Percentiles rank a stretch among this genome's conserved stretches.
Conservation (phyloP, 92 coral and sea anemone genomes). For the Porites divaricata region DNA sequence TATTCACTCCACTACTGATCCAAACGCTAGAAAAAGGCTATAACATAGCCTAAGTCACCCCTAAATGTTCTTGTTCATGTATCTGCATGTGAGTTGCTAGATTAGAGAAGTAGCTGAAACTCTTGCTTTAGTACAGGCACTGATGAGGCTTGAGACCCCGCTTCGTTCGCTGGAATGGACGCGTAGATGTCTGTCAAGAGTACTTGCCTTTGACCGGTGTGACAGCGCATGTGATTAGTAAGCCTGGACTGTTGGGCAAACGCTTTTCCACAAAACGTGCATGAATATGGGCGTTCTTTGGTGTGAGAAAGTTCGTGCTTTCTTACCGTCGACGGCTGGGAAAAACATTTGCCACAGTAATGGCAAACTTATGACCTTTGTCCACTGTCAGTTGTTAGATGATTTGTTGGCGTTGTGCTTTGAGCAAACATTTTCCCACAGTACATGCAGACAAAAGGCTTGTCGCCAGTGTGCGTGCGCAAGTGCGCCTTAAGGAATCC, state of each 20-base stretch:
- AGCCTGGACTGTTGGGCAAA: conserved; percentile 69
- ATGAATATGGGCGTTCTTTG: conserved; percentile 67
- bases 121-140: conserved; percentile 36
- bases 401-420: conserved; percentile 76
- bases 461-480: conserved; percentile 77
- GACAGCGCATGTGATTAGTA: conserved; percentile 69
- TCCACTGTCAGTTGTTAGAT: conserved; percentile 77
- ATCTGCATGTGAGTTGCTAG: conserved; percentile 34
- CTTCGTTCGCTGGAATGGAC: conserved; percentile 28
- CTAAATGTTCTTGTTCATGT: conserved; percentile 8
- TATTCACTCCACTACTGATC: too few relatives aligned
- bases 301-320: conserved; percentile 82
- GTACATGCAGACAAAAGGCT: conserved; percentile 60
- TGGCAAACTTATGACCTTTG: conserved; percentile 72
- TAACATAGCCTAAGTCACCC: background rate
- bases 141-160: conserved; percentile 36
- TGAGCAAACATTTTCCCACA: conserved; percentile 74
- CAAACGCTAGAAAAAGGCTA: background rate
- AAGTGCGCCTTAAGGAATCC: conserved; percentile 76
- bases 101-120: conserved; percentile 52
- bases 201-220: conserved; percentile 57
- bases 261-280: conserved; percentile 67
- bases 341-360: conserved; percentile 61
- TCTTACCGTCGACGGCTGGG: conserved; percentile 77
- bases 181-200: conserved; percentile 70